phyloP scores from a whole-genome alignment of 2,888 invertebrate species.

The Oegoconia quadripuncta region DNA sequence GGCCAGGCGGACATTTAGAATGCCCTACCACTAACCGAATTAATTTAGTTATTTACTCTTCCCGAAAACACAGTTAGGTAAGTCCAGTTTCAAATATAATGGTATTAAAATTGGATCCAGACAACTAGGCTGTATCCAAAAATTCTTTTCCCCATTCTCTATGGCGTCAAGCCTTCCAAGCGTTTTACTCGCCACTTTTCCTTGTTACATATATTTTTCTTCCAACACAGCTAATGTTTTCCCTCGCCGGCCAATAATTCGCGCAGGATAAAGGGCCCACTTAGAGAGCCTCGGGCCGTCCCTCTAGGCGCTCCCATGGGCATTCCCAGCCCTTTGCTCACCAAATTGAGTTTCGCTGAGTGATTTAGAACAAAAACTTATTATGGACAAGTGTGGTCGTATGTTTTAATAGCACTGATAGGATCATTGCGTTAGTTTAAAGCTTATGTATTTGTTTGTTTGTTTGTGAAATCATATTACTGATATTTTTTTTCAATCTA shows the following conservation, averaged over 20 bases:
- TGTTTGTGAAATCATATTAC: too few species aligned
- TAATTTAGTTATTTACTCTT: not conserved
- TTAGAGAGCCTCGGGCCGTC: constrained; percentile 31
- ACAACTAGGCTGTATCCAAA: not conserved
- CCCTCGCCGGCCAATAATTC: constrained; percentile 50
- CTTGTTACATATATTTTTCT: constrained; percentile 41
- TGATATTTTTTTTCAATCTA: too few species aligned
- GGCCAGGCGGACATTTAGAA: too few species aligned
- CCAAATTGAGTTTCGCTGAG: constrained; percentile 62
- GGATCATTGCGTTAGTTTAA: constrained; percentile 19
- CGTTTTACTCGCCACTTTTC: constrained; percentile 37
- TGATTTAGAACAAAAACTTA: constrained; percentile 63
- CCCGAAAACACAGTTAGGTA: not conserved
- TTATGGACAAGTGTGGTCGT: constrained; percentile 40
- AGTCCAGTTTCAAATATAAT: not conserved
- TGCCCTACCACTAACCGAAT: too few species aligned
- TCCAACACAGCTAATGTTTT: constrained; percentile 45
- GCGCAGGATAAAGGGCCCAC: constrained; percentile 45
- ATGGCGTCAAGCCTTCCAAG: constrained; percentile 28
- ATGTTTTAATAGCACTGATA: constrained; percentile 30
- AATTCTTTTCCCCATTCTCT: not conserved
- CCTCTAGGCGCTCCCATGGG: constrained; percentile 35
- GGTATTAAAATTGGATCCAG: not conserved
- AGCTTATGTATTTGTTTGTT: too few species aligned
- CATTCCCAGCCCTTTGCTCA: constrained; percentile 40